A percentile compares a stretch with the other conserved stretches of the same genome.
phyloP scores from a whole-genome alignment of 2,113 vertebrate genomes.

The Pipra filicauda region DNA sequence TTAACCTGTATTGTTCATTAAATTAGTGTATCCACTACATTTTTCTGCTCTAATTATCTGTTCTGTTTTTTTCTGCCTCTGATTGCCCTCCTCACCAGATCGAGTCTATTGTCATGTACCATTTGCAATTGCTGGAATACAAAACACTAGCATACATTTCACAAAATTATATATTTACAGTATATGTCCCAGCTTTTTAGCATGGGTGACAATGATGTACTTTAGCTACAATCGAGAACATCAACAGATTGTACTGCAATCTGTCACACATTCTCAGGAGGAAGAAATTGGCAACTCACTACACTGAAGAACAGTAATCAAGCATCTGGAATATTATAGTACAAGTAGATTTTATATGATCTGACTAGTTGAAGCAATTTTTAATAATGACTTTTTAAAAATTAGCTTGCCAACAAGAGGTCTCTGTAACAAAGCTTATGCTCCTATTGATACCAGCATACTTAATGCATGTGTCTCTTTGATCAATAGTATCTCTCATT shows the following conservation, averaged over 20 bases:
- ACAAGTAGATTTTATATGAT: conserved; percentile 55
- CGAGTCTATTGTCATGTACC: not conserved
- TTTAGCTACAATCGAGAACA: conserved; percentile 58
- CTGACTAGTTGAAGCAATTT: conserved; percentile 65
- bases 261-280: conserved; percentile 74
- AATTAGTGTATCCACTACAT: not conserved
- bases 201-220: conserved; percentile 42
- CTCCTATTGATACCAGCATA: not conserved
- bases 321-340: conserved; percentile 76
- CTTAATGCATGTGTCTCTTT: not conserved
- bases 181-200: conserved; percentile 33
- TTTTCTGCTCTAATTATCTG: not conserved
- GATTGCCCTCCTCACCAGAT: not conserved
- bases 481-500: not conserved
- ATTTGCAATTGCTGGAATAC: not conserved
- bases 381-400: conserved; percentile 64
- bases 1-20: not conserved
- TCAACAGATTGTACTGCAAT: conserved; percentile 78
- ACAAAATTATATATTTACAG: conserved; percentile 40
- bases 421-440: conserved; percentile 28
- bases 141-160: conserved; percentile 7
- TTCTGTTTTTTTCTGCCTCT: not conserved
- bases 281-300: conserved; percentile 68
- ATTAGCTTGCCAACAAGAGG: conserved; percentile 43
- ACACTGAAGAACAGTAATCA: conserved; percentile 66